phyloP scores from a whole-genome alignment of 2,888 invertebrate species.

The Druceiella hillmani region DNA sequence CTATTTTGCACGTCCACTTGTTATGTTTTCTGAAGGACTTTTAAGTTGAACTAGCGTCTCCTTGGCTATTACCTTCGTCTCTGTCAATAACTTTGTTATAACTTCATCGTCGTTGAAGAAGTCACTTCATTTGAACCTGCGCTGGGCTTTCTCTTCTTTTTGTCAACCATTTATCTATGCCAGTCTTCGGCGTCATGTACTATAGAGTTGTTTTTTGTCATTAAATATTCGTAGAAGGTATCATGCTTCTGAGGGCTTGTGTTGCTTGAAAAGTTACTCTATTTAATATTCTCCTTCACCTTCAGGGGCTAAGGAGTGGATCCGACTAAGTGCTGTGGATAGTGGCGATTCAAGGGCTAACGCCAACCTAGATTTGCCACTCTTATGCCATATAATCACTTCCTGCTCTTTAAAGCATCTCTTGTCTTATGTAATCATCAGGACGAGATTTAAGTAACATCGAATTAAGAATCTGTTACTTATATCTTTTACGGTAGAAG shows the following conservation, averaged over 20 bases:
- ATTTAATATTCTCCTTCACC: neutral
- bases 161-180: too few species aligned
- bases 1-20: too few species aligned
- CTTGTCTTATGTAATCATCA: conserved; percentile 98
- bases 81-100: too few species aligned
- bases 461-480: conserved; percentile 99
- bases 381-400: conserved; percentile 96
- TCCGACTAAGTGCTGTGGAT: conserved; percentile 33
- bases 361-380: conserved; percentile 74
- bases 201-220: neutral
- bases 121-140: too few species aligned
- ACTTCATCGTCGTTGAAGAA: too few species aligned
- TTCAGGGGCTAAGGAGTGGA: conserved; percentile 8
- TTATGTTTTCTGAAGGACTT: too few species aligned
- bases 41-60: too few species aligned
- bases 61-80: too few species aligned
- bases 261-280: neutral
- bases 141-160: too few species aligned
- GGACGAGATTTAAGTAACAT: conserved; percentile 95
- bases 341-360: conserved; percentile 34
- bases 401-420: conserved; percentile 99
- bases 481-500: conserved; percentile 99
- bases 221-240: neutral
- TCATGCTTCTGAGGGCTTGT: conserved; percentile 25
- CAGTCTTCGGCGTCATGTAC: too few species aligned